Percentiles rank a stretch among this genome's conserved stretches.
phyloP scores from a whole-genome alignment of 2,888 invertebrate genomes.

The Chouioia cunea region DNA sequence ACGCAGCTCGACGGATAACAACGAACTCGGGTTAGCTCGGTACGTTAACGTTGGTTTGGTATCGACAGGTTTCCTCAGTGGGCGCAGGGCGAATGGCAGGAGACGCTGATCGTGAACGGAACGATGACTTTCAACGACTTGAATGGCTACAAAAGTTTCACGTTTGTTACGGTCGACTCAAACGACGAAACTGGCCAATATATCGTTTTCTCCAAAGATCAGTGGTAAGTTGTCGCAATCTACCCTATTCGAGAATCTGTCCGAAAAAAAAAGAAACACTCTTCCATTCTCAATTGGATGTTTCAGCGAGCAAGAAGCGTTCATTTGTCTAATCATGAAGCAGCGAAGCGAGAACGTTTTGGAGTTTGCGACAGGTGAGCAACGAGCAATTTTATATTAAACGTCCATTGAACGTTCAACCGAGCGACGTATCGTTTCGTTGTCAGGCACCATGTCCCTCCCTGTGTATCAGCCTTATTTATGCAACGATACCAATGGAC shows the following conservation, averaged over 20 bases:
- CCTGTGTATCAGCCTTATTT: conserved; percentile 65
- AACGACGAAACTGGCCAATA: conserved; percentile 66
- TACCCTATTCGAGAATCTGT: not conserved
- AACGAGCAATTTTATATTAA: not conserved
- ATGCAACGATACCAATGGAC: conserved; percentile 68
- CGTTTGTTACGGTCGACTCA: conserved; percentile 67
- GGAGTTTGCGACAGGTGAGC: conserved; percentile 69
- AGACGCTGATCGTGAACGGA: conserved; percentile 68
- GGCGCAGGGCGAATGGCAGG: conserved; percentile 76
- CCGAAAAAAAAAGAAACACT: conserved; percentile 26
- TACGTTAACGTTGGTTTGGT: conserved; percentile 15
- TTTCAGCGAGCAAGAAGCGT: conserved; percentile 73
- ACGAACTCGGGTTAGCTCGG: not conserved
- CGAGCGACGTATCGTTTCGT: conserved; percentile 2
- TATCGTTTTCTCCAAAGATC: conserved; percentile 69
- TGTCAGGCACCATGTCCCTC: conserved; percentile 61
- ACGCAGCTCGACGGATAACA: not conserved
- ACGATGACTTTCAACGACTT: conserved; percentile 69
- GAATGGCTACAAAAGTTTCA: conserved; percentile 69
- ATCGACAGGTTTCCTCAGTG: conserved; percentile 73
- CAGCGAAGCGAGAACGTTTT: conserved; percentile 74
- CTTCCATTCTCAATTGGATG: conserved; percentile 42
- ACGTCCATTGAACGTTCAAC: not conserved
- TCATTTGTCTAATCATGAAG: conserved; percentile 74
- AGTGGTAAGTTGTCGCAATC: conserved; percentile 64